A percentile compares a stretch with the other conserved stretches of the same genome.
phyloP scores from a whole-genome alignment of 2,113 vertebrate genomes.

The Malaclemys terrapin region DNA sequence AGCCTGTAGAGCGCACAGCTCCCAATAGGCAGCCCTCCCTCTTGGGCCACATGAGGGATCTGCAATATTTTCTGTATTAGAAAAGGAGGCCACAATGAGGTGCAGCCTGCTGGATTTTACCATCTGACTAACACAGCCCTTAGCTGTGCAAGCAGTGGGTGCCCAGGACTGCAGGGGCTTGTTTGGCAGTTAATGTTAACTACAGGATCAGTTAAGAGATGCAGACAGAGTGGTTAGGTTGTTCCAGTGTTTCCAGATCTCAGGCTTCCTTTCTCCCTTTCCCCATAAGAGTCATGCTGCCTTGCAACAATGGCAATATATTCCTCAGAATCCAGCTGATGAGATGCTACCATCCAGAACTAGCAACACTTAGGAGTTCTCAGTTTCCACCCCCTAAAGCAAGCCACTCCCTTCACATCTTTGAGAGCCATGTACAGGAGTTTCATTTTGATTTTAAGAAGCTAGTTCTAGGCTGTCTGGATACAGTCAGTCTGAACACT shows the following conservation, averaged over 20 bases:
- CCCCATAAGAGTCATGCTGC: accelerated
- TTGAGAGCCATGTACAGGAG: too few relatives aligned
- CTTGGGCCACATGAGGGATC: background rate
- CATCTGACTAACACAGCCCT: accelerated
- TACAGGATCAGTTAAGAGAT: background rate
- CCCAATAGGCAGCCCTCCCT: accelerated
- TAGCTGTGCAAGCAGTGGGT: background rate
- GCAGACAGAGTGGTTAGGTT: accelerated
- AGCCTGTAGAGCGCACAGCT: background rate
- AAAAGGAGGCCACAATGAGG: background rate
- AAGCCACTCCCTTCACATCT: accelerated
- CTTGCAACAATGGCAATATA: accelerated
- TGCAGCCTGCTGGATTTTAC: background rate
- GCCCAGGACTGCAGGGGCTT: accelerated
- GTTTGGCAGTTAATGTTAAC: accelerated
- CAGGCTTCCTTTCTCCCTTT: accelerated
- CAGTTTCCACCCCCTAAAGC: accelerated
- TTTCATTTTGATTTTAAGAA: background rate
- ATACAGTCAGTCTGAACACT: background rate
- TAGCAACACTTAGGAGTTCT: background rate
- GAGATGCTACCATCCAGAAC: background rate
- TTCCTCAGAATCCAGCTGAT: background rate
- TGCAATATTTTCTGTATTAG: background rate
- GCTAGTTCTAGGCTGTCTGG: background rate
- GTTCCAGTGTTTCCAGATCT: background rate